These are phyloP conservation scores for Acrossocheilus wenchowensis DNA, from an alignment of 2,797 vertebrate genomes.

Conservation along the genomic window DNA sequence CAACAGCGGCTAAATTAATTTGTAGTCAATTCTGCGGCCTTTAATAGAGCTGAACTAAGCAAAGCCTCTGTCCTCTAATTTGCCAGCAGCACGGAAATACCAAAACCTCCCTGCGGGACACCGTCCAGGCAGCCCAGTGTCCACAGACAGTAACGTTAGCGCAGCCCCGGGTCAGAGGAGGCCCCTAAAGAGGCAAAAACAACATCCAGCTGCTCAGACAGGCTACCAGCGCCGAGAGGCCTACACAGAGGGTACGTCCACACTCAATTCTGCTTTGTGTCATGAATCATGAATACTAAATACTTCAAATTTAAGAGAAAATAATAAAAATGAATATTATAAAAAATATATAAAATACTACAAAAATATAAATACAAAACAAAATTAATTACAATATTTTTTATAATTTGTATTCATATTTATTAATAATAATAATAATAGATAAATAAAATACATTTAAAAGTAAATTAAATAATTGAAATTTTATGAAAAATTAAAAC, in stretches of 20 bases:
- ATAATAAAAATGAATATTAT: too few relatives aligned
- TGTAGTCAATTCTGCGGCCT: conserved; percentile 18
- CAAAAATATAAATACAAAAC: too few relatives aligned
- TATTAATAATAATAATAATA: too few relatives aligned
- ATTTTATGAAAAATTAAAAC: too few relatives aligned
- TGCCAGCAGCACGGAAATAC: conserved; percentile 88
- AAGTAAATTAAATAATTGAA: too few relatives aligned
- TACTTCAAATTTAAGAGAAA: too few relatives aligned
- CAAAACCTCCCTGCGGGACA: conserved; percentile 88
- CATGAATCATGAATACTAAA: conserved; percentile 68
- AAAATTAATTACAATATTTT: too few relatives aligned
- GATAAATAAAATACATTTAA: too few relatives aligned
- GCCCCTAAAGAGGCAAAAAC: conserved; percentile 95
- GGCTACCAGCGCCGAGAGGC: conserved; percentile 90
- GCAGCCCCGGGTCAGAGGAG: conserved; percentile 93
- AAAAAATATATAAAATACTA: too few relatives aligned
- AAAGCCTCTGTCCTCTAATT: conserved; percentile 9
- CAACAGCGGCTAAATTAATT: not conserved
- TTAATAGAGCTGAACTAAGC: conserved; percentile 42
- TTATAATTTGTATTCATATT: too few relatives aligned
- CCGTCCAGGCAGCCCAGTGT: conserved; percentile 93
- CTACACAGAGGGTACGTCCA: conserved; percentile 89
- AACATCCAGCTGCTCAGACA: conserved; percentile 87
- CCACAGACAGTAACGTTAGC: conserved; percentile 97
- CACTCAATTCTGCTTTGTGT: conserved; percentile 59